Conservation (phyloP, 2,888 invertebrate species). For the Branchinecta sandiegonensis region DNA sequence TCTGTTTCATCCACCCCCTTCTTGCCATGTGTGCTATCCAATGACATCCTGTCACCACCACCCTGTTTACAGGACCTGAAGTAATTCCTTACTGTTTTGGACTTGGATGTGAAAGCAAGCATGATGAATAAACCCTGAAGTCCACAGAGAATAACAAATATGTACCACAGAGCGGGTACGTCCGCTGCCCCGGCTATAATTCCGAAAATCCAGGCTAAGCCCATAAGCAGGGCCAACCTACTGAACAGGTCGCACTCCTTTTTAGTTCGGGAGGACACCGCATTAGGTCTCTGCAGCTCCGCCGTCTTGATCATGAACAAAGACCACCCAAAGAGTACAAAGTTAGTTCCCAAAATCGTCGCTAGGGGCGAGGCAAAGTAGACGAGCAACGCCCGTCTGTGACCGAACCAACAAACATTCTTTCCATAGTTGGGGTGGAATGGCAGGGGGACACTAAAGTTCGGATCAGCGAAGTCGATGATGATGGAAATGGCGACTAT, state of each 20-base stretch:
- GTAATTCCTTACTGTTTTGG: slow-evolving; percentile 33
- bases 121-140: slow-evolving; percentile 40
- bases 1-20: no score
- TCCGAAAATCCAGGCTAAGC: slow-evolving; percentile 38
- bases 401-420: slow-evolving; percentile 40
- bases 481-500: slow-evolving; percentile 33
- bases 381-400: slow-evolving; percentile 37
- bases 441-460: slow-evolving; percentile 28
- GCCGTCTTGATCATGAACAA: slow-evolving; percentile 36
- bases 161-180: slow-evolving; percentile 35
- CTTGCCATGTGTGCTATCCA: no score
- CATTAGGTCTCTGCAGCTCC: slow-evolving; percentile 30
- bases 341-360: slow-evolving; percentile 36
- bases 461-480: slow-evolving; percentile 31
- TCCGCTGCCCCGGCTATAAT: slow-evolving; percentile 37
- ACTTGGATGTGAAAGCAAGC: slow-evolving; percentile 38
- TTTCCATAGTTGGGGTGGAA: slow-evolving; percentile 38
- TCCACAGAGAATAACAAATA: slow-evolving; percentile 38
- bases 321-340: slow-evolving; percentile 36
- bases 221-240: slow-evolving; percentile 38
- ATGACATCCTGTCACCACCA: no score
- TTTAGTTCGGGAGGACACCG: slow-evolving; percentile 27
- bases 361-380: slow-evolving; percentile 40
- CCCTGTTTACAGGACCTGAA: background rate
- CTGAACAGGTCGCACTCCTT: slow-evolving; percentile 35